Evolutionary conservation across 2,113 vertebrate species (phyloP), one percentile per base, ranked within the genome.

Genomic region (Hemibagrus wyckioides): DNA sequence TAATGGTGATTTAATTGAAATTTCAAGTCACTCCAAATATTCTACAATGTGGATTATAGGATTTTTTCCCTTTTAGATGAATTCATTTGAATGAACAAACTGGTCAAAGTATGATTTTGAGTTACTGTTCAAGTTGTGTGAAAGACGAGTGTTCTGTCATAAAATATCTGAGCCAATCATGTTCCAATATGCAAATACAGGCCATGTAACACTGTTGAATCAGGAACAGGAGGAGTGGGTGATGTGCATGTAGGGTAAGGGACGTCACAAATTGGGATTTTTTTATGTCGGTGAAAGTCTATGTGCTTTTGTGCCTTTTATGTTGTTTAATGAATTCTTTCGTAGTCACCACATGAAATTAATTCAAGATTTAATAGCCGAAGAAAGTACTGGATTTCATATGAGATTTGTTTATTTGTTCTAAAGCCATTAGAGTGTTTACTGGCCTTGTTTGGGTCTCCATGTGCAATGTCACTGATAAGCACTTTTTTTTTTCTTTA

Each of bases 401-500:
- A 36, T 61, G 56, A 50, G 8, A 28, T 33, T 33, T 80, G 48
- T 86, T 30, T 23, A 57, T 85, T 50, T 79, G 71, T 86, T 65
- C 85, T 54, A 80, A 80, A 86, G 63, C 30, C 50, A 52, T 79
- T 54, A 41, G 44, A 25, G 4, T 52, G 28, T 23, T 63, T 65
- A 80, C 11, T 79, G 19, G 21, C 57, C 84, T 44, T 61, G 57
- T 59, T 10, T 54, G 19, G 52, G n/a, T 50, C n/a, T 63, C n/a
- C 36, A 61, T 85, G n/a, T 77, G 41, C 65, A 59, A 41, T 57
- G 19, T 21, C 73, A 84, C 23, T 23, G 30, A 80, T 19, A 69
- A 69, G 76, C 85, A 85, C 41, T 73, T 83, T 76, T 48, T 76
- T 48, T 48, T 76, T 44, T 75, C 48, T 86, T 88, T 83, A 61